Conservation (phyloP, 2,888 invertebrate genomes). For the Harpagoxenus sublaevis region DNA sequence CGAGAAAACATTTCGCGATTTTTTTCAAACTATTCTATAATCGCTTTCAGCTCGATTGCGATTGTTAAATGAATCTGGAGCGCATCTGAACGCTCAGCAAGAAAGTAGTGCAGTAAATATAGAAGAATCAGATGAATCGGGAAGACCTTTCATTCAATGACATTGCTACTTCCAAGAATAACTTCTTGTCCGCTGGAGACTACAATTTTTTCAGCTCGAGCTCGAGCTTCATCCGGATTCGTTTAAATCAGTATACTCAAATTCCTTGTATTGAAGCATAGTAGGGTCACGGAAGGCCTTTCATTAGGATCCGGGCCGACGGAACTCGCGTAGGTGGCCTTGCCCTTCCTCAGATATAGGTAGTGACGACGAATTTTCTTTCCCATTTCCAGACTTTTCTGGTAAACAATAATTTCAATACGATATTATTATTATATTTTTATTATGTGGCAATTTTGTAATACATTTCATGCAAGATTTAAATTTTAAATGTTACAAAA, state of each 20-base stretch:
- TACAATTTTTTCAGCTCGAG: slow-evolving; percentile 53
- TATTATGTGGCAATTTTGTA: neutral
- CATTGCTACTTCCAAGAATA: slow-evolving; percentile 49
- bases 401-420: neutral
- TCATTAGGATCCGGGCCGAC: slow-evolving; percentile 64
- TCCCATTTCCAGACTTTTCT: slow-evolving; percentile 1
- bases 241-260: slow-evolving; percentile 55
- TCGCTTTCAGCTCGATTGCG: slow-evolving; percentile 7
- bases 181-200: slow-evolving; percentile 23
- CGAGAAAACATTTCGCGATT: neutral
- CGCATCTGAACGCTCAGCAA: neutral
- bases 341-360: neutral
- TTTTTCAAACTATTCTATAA: neutral
- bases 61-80: slow-evolving; percentile 1
- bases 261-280: slow-evolving; percentile 44
- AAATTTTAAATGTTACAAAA: neutral
- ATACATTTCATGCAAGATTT: neutral
- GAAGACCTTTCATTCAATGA: slow-evolving; percentile 47
- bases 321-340: slow-evolving; percentile 65
- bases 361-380: neutral
- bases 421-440: neutral
- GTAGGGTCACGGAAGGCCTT: slow-evolving; percentile 58
- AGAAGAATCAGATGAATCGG: slow-evolving; percentile 29
- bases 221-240: slow-evolving; percentile 39
- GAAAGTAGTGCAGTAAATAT: slow-evolving; percentile 26